A percentile compares a stretch with the other conserved stretches of the same genome.
phyloP scores from a whole-genome alignment of 2,113 vertebrate species.

The Gila orcuttii region DNA sequence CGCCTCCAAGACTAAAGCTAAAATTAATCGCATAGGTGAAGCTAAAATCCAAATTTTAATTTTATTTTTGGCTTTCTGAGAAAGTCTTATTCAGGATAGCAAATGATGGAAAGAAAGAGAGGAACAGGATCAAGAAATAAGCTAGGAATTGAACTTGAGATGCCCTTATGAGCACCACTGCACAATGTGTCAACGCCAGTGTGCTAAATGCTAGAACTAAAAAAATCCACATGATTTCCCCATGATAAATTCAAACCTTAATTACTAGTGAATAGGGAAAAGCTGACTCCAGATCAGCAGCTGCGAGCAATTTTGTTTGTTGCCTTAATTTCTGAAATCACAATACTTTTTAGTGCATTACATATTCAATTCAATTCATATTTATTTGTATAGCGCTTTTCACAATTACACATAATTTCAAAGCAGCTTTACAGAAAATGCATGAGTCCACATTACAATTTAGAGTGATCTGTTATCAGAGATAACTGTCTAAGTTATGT shows the following conservation, averaged over 20 bases:
- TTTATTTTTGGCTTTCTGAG: not conserved
- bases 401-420: too few species aligned
- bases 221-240: not conserved
- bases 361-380: too few species aligned
- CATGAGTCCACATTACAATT: too few species aligned
- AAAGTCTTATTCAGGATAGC: not conserved
- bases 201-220: constrained; percentile 2
- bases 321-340: not conserved
- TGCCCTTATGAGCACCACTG: constrained; percentile 3
- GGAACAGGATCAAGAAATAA: not conserved
- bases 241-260: not conserved
- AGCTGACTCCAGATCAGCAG: constrained; percentile 1
- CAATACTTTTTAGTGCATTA: too few species aligned
- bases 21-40: constrained; percentile 10
- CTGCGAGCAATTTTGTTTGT: not conserved
- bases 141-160: constrained; percentile 16
- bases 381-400: too few species aligned
- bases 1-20: not conserved
- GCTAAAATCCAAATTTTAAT: constrained; percentile 19
- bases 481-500: too few species aligned
- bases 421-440: too few species aligned
- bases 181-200: not conserved
- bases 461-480: too few species aligned
- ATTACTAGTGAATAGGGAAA: not conserved
- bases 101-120: not conserved